Evolutionary conservation across 2,113 vertebrate genomes (phyloP).

Genomic region (Uria lomvia): DNA sequence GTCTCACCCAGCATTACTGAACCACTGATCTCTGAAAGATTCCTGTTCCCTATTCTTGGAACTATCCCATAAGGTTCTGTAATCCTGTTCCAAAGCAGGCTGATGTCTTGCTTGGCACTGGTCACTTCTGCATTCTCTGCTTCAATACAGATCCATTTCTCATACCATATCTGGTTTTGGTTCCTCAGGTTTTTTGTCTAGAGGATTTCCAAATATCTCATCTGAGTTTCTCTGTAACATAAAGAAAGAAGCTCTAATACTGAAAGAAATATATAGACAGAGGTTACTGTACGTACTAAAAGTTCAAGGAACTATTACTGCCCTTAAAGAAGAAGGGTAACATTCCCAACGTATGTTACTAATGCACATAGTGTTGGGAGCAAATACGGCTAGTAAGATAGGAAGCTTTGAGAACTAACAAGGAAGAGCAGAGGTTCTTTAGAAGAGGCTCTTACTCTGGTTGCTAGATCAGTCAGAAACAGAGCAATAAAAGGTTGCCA

Average conservation of each 20-base stretch:
- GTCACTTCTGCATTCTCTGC: neutral
- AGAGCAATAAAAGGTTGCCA: neutral
- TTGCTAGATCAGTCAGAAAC: neutral
- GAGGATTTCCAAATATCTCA: neutral
- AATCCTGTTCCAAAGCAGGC: neutral
- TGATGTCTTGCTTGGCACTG: neutral
- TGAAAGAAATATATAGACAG: neutral
- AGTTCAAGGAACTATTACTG: neutral
- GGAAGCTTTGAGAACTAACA: neutral
- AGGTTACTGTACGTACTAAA: neutral
- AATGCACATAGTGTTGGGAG: neutral
- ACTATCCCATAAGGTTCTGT: neutral
- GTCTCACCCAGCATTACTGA: neutral
- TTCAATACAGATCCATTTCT: neutral
- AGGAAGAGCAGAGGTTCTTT: neutral
- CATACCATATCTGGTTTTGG: neutral
- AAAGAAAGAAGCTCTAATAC: neutral
- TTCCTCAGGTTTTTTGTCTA: neutral
- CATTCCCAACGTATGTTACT: neutral
- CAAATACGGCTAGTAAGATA: neutral
- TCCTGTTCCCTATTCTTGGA: neutral
- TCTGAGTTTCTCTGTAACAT: neutral
- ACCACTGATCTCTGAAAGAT: neutral
- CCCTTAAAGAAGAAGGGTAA: neutral
- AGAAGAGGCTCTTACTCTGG: neutral